A percentile compares a stretch with the other conserved stretches of the same genome.
These are phyloP conservation scores for Aquatica leii DNA, from an alignment of 2,888 invertebrate genomes.

Conservation along the genomic window DNA sequence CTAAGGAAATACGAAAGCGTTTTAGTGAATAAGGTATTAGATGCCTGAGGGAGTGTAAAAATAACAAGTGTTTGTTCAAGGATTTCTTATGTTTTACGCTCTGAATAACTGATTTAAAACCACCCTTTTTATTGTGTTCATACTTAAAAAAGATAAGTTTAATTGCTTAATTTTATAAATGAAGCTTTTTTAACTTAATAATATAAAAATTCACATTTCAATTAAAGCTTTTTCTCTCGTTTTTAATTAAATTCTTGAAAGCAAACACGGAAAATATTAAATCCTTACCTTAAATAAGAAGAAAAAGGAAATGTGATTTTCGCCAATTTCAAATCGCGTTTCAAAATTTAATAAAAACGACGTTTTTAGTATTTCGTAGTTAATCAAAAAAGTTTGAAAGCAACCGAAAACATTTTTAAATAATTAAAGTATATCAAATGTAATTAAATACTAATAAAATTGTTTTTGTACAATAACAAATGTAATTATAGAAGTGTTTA, in stretches of 20 bases:
- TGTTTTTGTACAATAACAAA: too few species aligned
- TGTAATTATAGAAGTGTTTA: too few species aligned
- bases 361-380: too few species aligned
- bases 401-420: too few species aligned
- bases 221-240: background rate
- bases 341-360: too few species aligned
- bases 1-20: conserved; percentile 23
- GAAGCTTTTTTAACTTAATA: conserved; percentile 1
- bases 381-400: too few species aligned
- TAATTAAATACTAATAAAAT: too few species aligned
- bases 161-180: conserved; percentile 22
- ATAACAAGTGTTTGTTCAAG: conserved; percentile 33
- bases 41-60: conserved; percentile 31
- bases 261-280: background rate
- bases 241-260: conserved; percentile 13
- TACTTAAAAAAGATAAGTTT: conserved; percentile 15
- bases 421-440: too few species aligned
- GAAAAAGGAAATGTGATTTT: too few species aligned
- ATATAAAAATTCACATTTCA: background rate
- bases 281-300: background rate
- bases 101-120: conserved; percentile 22
- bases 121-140: conserved; percentile 5
- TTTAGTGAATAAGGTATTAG: conserved; percentile 30
- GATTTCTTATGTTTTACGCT: conserved; percentile 31
- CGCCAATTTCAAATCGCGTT: too few species aligned